Evolutionary conservation across 64 coral and sea anemone genomes (phyloP), one percentile per base, ranked within the genome.

Genomic region (Montipora foliosa): DNA sequence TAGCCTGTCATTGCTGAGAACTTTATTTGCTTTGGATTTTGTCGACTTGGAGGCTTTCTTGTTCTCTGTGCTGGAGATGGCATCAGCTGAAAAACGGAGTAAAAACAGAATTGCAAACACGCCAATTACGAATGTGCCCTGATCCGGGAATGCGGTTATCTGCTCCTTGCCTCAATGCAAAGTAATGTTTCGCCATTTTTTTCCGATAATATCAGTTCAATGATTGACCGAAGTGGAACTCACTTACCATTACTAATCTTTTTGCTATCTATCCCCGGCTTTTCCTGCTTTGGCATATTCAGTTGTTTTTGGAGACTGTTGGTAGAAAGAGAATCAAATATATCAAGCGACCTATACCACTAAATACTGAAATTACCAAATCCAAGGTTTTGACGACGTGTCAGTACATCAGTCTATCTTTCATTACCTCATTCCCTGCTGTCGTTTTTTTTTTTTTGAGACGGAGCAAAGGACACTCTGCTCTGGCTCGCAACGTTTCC

Each of bases 301-400:
- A 86, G 66, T 48, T 86, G 82, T 72, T 86, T 86, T 86, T 86
- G 82, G 9, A 86, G 82, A 16, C 82, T 86, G 19, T n/a, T 8
- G 50, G 29, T 49, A 20, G 19, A 52, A 49, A 50, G 13, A 78
- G 13, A 78, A 4, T 14, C 61, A 13, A 50, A 48, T 9, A 49
- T 48, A n/a, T 37, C 37, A 37, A 37, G 37, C 37, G 37, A 37
- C 37, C 37, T 37, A 37, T 37, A 37, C 37, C 37, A 37, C 37
- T 37, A 37, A 37, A 37, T 37, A 37, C 37, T 37, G 37, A 37
- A 37, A 37, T 37, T 37, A 37, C 37, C 37, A 37, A 37, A 37
- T 37, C 37, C 1, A 37, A 37, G 37, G 37, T 37, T 37, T 37
- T 37, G 37, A 37, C 37, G 37, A 37, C 37, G 37, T 37, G 37